Evolutionary conservation across 2,888 invertebrate genomes (phyloP).

Genomic region (Nesidiocoris tenuis): DNA sequence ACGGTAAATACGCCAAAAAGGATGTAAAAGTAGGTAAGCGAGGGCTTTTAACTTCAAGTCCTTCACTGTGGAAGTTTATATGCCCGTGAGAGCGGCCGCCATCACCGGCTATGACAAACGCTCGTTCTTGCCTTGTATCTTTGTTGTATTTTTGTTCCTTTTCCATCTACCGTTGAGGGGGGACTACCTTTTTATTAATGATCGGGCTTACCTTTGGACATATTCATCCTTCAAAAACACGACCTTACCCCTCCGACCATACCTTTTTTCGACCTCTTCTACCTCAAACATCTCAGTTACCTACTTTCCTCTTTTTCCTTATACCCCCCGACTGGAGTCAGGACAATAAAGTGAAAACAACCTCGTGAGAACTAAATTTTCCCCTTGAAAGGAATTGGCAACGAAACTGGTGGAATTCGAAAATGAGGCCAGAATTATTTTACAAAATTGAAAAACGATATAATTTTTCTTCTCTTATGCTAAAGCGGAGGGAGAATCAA

Average conservation of each 20-base stretch:
- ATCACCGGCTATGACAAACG: conserved; percentile 13
- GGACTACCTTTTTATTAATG: conserved; percentile 11
- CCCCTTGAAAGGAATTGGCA: too few relatives aligned
- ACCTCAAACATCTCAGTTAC: background rate
- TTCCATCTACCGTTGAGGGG: background rate
- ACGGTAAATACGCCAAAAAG: background rate
- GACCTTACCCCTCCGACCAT: background rate
- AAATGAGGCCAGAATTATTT: too few relatives aligned
- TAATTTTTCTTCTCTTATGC: too few relatives aligned
- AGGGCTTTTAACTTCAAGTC: background rate
- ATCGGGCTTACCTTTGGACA: conserved; percentile 20
- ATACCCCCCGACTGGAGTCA: background rate
- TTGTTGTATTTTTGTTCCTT: background rate
- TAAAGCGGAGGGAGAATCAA: too few relatives aligned
- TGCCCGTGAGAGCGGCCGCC: conserved; percentile 6
- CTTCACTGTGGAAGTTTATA: background rate
- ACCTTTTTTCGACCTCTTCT: background rate
- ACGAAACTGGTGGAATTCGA: too few relatives aligned
- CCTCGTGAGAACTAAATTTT: too few relatives aligned
- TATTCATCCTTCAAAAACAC: conserved; percentile 27
- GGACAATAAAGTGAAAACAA: background rate
- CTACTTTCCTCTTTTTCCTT: background rate
- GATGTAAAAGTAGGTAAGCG: background rate
- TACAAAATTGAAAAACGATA: too few relatives aligned
- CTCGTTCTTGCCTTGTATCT: background rate